A percentile compares a stretch with the other conserved stretches of the same genome.
Evolutionary conservation across 92 coral and sea anemone genomes (phyloP).

Genomic region (Epizoanthus stellaris): DNA sequence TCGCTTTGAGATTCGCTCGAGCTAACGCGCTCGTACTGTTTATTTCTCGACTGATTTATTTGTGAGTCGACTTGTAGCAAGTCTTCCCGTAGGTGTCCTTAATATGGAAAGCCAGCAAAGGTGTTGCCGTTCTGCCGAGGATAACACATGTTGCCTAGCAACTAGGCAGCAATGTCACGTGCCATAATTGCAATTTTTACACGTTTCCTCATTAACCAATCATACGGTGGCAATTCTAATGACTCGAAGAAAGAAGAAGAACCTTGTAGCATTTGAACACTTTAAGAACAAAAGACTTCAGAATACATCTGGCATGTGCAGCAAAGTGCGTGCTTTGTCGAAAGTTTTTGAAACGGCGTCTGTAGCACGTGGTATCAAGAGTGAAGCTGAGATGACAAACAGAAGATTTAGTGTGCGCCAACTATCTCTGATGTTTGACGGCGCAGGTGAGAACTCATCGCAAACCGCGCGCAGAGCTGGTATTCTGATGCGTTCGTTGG

Average conservation of each 20-base stretch:
- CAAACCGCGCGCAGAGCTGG: background rate
- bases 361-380: background rate
- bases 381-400: conserved; percentile 1
- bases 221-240: too few species aligned
- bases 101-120: too few species aligned
- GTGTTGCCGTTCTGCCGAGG: background rate
- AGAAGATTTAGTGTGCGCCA: conserved; percentile 25
- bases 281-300: background rate
- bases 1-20: too few species aligned
- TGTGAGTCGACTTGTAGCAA: too few species aligned
- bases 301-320: background rate
- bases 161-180: too few species aligned
- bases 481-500: background rate
- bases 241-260: too few species aligned
- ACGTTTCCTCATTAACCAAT: background rate
- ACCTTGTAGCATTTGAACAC: too few species aligned
- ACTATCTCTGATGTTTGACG: conserved; percentile 10
- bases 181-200: background rate
- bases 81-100: too few species aligned
- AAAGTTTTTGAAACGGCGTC: background rate
- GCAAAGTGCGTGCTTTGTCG: background rate
- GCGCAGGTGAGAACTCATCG: conserved; percentile 10
- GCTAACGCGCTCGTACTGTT: too few species aligned
- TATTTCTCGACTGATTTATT: too few species aligned
- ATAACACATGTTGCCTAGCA: background rate